Evolutionary conservation across 2,797 vertebrate species (phyloP).

Genomic region (Psittacula derbiana): DNA sequence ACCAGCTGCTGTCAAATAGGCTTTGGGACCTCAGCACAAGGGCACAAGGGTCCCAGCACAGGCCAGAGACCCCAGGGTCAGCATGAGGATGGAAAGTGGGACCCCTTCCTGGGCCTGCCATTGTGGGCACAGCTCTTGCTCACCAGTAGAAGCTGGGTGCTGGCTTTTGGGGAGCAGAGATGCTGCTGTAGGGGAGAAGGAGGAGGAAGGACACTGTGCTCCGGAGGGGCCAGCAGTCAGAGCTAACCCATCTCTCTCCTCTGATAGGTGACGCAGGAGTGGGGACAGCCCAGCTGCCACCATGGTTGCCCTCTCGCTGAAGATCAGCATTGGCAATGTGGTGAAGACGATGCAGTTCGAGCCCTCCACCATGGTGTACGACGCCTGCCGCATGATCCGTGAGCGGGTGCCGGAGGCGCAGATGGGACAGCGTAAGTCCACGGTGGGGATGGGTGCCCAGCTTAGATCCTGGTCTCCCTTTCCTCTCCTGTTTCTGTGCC

Average conservation of each 20-base stretch:
- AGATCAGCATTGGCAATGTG: slow-evolving; percentile 96
- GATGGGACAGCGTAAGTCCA: slow-evolving; percentile 90
- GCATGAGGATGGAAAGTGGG: neutral
- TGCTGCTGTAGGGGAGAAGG: rapidly evolving
- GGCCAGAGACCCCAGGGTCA: neutral
- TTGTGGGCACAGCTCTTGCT: neutral
- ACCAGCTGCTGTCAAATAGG: neutral
- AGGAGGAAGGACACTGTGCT: rapidly evolving
- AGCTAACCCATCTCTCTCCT: neutral
- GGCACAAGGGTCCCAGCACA: neutral
- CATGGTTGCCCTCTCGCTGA: slow-evolving; percentile 97
- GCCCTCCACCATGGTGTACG: slow-evolving; percentile 96
- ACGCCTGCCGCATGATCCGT: slow-evolving; percentile 93
- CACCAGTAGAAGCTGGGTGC: neutral
- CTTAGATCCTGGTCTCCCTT: neutral
- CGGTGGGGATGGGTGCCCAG: neutral
- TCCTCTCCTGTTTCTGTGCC: neutral
- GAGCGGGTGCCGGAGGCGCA: slow-evolving; percentile 94
- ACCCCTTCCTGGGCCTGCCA: rapidly evolving
- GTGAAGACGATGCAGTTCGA: slow-evolving; percentile 99
- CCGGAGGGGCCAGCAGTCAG: neutral
- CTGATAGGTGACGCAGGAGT: slow-evolving; percentile 63
- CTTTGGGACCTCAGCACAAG: neutral
- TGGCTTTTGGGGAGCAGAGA: rapidly evolving
- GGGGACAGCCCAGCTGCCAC: slow-evolving; percentile 70